Percentiles rank a stretch among this genome's conserved stretches.
These are phyloP conservation scores for Crotophaga sulcirostris DNA, from an alignment of 2,113 vertebrate species.

Conservation along the genomic window DNA sequence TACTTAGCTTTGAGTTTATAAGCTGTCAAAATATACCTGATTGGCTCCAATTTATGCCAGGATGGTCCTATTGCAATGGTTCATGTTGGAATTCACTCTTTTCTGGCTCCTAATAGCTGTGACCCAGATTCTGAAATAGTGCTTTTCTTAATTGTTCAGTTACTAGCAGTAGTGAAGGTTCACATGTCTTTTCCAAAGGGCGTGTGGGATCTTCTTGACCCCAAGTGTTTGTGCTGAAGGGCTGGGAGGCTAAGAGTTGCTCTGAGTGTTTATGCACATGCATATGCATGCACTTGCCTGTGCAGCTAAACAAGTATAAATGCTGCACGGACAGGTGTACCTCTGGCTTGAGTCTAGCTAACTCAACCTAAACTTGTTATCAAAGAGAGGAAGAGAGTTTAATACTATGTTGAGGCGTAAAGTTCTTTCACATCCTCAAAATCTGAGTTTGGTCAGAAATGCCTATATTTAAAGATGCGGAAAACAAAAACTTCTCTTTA, in stretches of 20 bases:
- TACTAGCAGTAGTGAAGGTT: not conserved
- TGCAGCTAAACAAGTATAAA: not conserved
- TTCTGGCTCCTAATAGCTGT: not conserved
- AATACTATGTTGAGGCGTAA: not conserved
- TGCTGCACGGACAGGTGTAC: not conserved
- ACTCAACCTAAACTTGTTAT: not conserved
- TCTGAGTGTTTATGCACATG: not conserved
- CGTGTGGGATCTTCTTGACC: not conserved
- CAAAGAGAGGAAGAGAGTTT: not conserved
- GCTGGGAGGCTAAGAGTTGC: not conserved
- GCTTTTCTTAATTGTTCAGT: not conserved
- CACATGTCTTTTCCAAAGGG: not conserved
- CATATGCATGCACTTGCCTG: fast-evolving
- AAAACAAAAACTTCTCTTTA: not conserved
- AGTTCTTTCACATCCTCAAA: not conserved
- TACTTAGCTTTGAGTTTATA: not conserved
- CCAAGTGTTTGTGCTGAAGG: not conserved
- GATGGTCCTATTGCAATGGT: not conserved
- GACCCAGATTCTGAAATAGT: not conserved
- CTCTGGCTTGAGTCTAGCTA: not conserved
- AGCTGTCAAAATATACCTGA: not conserved
- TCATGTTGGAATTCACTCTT: not conserved
- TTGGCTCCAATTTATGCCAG: not conserved
- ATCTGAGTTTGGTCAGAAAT: not conserved
- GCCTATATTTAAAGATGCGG: not conserved